Conservation (phyloP, 2,888 invertebrate genomes). For the Eupsilia transversa region DNA sequence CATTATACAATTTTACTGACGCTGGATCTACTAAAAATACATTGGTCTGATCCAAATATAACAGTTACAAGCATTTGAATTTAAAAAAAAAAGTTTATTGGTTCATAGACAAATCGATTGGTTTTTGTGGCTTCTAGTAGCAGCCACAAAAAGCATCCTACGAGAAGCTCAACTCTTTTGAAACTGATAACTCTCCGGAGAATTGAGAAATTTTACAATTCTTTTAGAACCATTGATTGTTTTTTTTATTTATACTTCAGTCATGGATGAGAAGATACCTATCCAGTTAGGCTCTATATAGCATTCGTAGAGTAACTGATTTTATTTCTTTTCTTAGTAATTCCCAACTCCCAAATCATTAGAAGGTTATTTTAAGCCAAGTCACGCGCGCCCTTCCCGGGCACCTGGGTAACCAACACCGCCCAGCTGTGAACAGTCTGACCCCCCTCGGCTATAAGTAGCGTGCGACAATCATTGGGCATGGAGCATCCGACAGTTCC, state of each 20-base stretch:
- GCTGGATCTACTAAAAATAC: conserved; percentile 16
- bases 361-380: conserved; percentile 32
- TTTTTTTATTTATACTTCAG: neutral
- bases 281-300: neutral
- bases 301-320: neutral
- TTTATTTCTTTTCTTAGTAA: neutral
- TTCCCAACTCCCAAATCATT: conserved; percentile 7
- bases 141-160: neutral
- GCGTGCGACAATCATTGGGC: conserved; percentile 16
- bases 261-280: neutral
- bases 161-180: neutral
- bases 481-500: neutral
- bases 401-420: conserved; percentile 8
- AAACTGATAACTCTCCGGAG: neutral
- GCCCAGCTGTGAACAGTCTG: conserved; percentile 29
- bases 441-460: conserved; percentile 24
- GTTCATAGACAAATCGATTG: no score
- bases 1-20: conserved; percentile 23
- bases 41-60: neutral
- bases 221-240: neutral
- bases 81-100: no score
- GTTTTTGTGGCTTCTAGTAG: no score
- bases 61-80: neutral
- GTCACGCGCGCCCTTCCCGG: conserved; percentile 15
- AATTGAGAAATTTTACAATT: neutral